phyloP scores from a whole-genome alignment of 2,888 invertebrate species.

The Entomobrya proxima region DNA sequence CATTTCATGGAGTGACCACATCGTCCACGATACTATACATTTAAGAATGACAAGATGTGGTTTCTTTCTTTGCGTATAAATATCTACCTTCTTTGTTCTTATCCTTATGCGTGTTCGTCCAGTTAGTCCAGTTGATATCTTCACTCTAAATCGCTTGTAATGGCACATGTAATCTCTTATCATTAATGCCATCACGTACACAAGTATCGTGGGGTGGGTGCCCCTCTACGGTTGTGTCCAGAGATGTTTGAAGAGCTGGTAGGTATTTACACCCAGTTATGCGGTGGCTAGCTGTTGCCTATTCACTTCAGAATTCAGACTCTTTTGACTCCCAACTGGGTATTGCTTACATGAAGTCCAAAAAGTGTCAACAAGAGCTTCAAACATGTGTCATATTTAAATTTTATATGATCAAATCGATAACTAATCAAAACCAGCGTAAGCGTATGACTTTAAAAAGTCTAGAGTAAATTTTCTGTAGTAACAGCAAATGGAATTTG shows the following conservation, averaged over 20 bases:
- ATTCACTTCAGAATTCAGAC: neutral
- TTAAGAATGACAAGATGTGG: conserved; percentile 43
- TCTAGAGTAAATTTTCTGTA: no score
- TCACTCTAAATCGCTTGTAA: conserved; percentile 41
- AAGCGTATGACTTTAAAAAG: no score
- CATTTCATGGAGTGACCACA: conserved; percentile 48
- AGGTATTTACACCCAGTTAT: neutral
- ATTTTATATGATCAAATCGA: neutral
- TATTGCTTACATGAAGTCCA: conserved; percentile 7
- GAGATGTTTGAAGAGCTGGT: neutral
- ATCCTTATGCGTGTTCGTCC: conserved; percentile 24
- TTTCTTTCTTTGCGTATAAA: conserved; percentile 25
- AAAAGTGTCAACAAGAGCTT: conserved; percentile 24
- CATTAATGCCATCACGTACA: conserved; percentile 60
- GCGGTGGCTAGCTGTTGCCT: conserved; percentile 42
- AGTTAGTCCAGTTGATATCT: conserved; percentile 47
- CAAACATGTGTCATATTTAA: neutral
- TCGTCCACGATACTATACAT: conserved; percentile 10
- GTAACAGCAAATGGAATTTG: no score
- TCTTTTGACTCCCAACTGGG: neutral
- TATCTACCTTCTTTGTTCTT: neutral
- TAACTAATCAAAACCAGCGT: no score
- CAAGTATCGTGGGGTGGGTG: conserved; percentile 29
- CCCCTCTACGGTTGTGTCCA: neutral
- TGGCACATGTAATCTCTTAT: conserved; percentile 64